Conservation (phyloP, 2,113 vertebrate species). For the Vulpes vulpes region DNA sequence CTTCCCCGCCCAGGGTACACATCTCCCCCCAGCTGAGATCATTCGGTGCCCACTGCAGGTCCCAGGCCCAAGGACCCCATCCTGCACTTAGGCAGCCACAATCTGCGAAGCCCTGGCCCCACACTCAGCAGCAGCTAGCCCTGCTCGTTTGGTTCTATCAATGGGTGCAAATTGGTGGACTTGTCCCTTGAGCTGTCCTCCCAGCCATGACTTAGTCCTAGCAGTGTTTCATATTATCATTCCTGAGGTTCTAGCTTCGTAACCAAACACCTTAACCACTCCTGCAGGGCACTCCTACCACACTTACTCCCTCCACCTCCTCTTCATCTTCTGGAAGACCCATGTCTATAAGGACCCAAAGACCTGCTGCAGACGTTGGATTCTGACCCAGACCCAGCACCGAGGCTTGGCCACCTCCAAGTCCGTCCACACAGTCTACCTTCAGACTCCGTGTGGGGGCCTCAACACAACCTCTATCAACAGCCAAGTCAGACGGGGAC, state of each 20-base stretch:
- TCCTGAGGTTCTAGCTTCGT: background rate
- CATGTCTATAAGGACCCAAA: background rate
- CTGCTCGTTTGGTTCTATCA: rapidly evolving
- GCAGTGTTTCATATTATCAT: rapidly evolving
- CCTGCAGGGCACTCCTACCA: background rate
- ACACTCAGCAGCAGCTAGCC: rapidly evolving
- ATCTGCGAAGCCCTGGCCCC: rapidly evolving
- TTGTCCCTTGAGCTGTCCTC: rapidly evolving
- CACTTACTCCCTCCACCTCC: background rate
- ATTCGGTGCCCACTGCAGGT: background rate
- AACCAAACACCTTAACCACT: background rate
- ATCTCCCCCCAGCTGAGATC: rapidly evolving
- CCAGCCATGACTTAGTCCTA: rapidly evolving
- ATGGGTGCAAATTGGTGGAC: background rate
- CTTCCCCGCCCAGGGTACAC: rapidly evolving
- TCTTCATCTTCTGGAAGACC: background rate
- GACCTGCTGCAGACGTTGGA: rapidly evolving
- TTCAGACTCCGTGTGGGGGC: background rate
- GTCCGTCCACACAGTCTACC: too few relatives aligned
- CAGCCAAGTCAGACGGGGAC: background rate
- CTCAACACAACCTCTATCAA: background rate
- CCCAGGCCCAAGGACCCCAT: background rate
- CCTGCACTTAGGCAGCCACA: rapidly evolving
- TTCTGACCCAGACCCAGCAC: background rate
- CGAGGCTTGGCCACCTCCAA: background rate